Percentiles rank a stretch among this genome's conserved stretches.
Evolutionary conservation across 2,888 invertebrate genomes (phyloP).

Genomic region (Ephialtes manifestator): DNA sequence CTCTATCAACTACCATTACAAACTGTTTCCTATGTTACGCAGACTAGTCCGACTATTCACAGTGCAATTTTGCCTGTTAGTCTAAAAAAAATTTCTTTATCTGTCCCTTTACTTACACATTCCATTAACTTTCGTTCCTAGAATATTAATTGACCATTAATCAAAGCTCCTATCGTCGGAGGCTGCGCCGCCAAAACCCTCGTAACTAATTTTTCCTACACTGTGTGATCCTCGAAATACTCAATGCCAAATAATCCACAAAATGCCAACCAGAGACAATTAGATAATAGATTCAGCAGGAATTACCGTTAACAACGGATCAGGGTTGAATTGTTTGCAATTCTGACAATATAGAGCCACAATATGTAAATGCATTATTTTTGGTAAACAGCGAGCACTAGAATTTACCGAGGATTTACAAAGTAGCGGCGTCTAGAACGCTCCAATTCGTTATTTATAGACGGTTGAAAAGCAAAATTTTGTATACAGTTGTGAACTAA

Average conservation of each 20-base stretch:
- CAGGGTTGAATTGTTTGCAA: conserved; percentile 53
- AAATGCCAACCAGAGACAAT: conserved; percentile 42
- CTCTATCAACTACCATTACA: conserved; percentile 83
- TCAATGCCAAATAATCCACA: conserved; percentile 54
- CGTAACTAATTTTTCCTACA: conserved; percentile 1
- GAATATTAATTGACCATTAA: background rate
- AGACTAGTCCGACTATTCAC: conserved; percentile 74
- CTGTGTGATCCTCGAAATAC: conserved; percentile 22
- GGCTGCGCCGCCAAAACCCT: conserved; percentile 1
- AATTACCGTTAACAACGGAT: conserved; percentile 30
- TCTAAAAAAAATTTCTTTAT: conserved; percentile 12
- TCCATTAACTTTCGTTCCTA: conserved; percentile 10
- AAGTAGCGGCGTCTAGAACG: conserved; percentile 1
- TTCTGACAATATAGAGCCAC: conserved; percentile 50
- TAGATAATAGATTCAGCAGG: conserved; percentile 42
- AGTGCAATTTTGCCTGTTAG: conserved; percentile 23
- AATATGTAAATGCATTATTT: conserved; percentile 62
- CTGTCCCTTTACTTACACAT: background rate
- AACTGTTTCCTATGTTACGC: conserved; percentile 85
- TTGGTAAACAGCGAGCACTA: conserved; percentile 50
- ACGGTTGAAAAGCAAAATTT: conserved; percentile 42
- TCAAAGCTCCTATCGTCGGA: background rate
- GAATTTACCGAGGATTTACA: conserved; percentile 35
- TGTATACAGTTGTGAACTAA: conserved; percentile 30
- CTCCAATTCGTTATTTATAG: conserved; percentile 20